Base-by-base conservation (phyloP, 92 coral and sea anemone genomes). In the Muricea muricata region DNA sequence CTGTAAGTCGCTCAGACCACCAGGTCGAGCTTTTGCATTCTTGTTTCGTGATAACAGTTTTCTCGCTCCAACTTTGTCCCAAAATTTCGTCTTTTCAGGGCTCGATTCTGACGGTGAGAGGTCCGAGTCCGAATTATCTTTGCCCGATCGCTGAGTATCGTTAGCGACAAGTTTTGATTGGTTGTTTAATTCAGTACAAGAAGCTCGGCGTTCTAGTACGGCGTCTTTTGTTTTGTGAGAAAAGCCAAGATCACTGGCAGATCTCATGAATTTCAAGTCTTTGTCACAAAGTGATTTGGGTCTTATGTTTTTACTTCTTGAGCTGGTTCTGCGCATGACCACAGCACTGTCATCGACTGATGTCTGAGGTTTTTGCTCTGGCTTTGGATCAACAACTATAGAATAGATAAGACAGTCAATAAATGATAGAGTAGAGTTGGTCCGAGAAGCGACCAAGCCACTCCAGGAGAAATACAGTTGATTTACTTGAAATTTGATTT, bases 11-110 rank as follows among this genome's bases (percentile, higher is more conserved):
- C 71, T 56, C 7, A 78, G 45, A 18, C 67, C 70, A 14, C 23
- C 83, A 10, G 83, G 55, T 21, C 83, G 31, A 7, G 83, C 21
- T 58, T 78, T 78, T n/a, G 71, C 11, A 20, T 61, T 52, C 65
- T 78, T 78, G 56, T 78, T 78, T 23, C 83, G 83, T 21, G 83
- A 78, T 4, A 78, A 46, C 17, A 78, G 83, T 57, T 78, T 78
- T 35, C 58, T 78, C 8, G 83, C 83, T 2, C 83, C 83, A n/a
- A 78, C 83, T 56, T 57, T 56, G 45, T 78, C 83, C 83, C 83
- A 78, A 24, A 78, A 78, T 30, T 32, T 78, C n/a, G 56, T 42
- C 47, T 78, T 63, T 39, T 78, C 65, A 8, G 12, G 41, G 33
- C 5, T 63, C 30, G n/a, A 30, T 14, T 63, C 70, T 63, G 70